Conservation (phyloP, 2,113 vertebrate species). For the Abramis brama region DNA sequence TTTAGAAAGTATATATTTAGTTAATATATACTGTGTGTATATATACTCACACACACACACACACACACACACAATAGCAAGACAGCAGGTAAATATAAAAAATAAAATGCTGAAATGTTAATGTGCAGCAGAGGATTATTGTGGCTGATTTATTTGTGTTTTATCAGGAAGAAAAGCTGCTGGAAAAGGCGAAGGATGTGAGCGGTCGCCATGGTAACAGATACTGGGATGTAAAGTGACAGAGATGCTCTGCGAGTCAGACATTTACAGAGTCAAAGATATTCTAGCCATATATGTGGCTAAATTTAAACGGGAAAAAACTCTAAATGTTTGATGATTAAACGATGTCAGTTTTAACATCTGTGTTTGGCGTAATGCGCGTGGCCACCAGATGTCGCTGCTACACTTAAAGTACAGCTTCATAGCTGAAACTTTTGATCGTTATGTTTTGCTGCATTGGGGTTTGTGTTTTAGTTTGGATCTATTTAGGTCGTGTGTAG, state of each 20-base stretch:
- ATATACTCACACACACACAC: too few species aligned
- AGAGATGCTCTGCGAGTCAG: slow-evolving; percentile 10
- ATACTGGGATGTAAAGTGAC: neutral
- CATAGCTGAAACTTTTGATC: neutral
- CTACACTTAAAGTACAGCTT: neutral
- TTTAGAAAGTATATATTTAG: too few species aligned
- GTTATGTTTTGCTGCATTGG: neutral
- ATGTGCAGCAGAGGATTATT: neutral
- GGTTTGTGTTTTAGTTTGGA: neutral
- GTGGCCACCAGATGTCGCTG: slow-evolving; percentile 26
- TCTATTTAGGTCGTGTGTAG: neutral
- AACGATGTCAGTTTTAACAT: too few species aligned
- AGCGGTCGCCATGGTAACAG: slow-evolving; percentile 28
- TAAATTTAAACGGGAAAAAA: neutral
- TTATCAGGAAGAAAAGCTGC: neutral
- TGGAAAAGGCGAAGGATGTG: slow-evolving; percentile 13
- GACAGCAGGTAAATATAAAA: too few species aligned
- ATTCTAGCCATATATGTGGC: neutral
- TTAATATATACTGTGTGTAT: too few species aligned
- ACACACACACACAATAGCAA: too few species aligned
- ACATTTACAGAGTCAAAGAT: neutral
- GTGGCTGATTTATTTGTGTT: slow-evolving; percentile 1
- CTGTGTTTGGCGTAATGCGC: neutral
- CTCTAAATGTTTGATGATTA: neutral
- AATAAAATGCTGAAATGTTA: neutral